phyloP scores from a whole-genome alignment of 2,888 invertebrate genomes.

The Drosophila rellima region DNA sequence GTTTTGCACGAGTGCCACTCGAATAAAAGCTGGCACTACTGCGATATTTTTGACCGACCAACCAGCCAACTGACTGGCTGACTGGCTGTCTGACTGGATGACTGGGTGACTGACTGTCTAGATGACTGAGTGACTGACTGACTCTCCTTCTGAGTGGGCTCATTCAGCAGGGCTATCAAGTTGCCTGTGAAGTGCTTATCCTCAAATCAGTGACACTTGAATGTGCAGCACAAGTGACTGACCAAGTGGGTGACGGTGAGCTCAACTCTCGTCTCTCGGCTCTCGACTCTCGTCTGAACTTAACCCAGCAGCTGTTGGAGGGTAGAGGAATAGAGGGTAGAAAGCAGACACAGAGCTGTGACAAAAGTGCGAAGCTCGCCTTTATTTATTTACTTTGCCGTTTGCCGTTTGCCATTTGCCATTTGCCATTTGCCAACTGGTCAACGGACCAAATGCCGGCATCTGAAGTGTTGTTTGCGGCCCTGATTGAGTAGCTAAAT shows the following conservation, averaged over 20 bases:
- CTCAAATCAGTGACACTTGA: constrained; percentile 83
- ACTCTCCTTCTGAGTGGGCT: constrained; percentile 40
- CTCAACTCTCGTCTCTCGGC: constrained; percentile 20
- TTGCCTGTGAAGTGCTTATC: constrained; percentile 82
- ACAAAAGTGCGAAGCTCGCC: constrained; percentile 74
- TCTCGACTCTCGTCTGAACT: not conserved
- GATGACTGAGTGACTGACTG: constrained; percentile 37
- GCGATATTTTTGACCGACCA: constrained; percentile 74
- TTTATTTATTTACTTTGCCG: constrained; percentile 72
- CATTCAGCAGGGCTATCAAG: constrained; percentile 76
- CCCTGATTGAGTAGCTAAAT: constrained; percentile 79
- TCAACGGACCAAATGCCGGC: constrained; percentile 52
- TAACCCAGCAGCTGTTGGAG: constrained; percentile 1
- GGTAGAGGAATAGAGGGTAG: not conserved
- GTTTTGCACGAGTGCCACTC: constrained; percentile 81
- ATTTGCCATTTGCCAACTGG: constrained; percentile 47
- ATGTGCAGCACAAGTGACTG: constrained; percentile 81
- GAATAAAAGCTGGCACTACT: constrained; percentile 69
- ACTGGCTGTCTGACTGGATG: constrained; percentile 36
- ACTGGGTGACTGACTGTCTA: constrained; percentile 36
- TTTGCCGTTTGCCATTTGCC: constrained; percentile 43
- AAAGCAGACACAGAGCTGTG: constrained; percentile 24
- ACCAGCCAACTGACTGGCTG: constrained; percentile 30
- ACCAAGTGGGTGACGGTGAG: constrained; percentile 73
- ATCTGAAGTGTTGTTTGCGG: constrained; percentile 74